A percentile compares a stretch with the other conserved stretches of the same genome.
Evolutionary conservation across 2,113 vertebrate genomes (phyloP).

Genomic region (Orcinus orca): DNA sequence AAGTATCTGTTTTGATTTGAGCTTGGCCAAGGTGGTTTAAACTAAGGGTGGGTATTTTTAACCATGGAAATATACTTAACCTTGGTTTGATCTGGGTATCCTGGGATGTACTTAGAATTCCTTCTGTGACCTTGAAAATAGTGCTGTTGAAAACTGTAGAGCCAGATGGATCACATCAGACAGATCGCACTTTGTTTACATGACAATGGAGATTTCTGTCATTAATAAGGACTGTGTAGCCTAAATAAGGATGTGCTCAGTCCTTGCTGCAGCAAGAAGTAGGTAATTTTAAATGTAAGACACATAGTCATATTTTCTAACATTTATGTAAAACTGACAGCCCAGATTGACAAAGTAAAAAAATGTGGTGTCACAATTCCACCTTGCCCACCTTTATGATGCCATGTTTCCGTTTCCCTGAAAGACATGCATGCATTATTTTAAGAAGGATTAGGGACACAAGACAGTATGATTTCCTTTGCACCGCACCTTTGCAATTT

Average conservation of each 20-base stretch:
- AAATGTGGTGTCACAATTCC: not conserved
- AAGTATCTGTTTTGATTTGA: not conserved
- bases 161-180: not conserved
- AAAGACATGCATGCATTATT: not conserved
- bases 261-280: not conserved
- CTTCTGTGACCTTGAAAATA: not conserved
- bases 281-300: not conserved
- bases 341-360: not conserved
- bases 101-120: not conserved
- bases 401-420: not conserved
- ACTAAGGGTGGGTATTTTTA: not conserved
- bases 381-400: not conserved
- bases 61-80: not conserved
- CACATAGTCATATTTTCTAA: not conserved
- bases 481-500: not conserved
- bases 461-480: slow-evolving; percentile 41
- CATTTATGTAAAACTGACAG: slow-evolving; percentile 8
- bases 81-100: not conserved
- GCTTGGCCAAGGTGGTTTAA: not conserved
- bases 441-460: not conserved
- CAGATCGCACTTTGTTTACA: not conserved
- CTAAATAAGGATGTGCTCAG: not conserved
- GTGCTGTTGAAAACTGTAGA: not conserved
- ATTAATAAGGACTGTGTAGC: not conserved
- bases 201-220: not conserved